Conservation (phyloP, 2,888 invertebrate genomes). For the Archaeoteleia sp. region DNA sequence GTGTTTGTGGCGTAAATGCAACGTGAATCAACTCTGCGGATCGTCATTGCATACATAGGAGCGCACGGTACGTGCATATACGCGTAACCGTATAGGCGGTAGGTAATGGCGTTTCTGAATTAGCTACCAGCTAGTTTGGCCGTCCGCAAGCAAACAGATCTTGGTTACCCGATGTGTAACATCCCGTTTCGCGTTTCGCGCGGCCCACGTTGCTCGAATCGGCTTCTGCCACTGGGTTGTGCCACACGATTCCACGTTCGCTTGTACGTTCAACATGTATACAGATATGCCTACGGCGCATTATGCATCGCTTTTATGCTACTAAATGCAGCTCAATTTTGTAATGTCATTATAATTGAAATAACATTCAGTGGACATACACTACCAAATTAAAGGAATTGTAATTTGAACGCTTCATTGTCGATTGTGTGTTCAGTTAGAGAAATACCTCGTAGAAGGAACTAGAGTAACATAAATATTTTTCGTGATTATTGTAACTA, state of each 20-base stretch:
- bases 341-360: no score
- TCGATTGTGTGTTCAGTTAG: no score
- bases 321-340: no score
- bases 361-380: no score
- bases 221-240: slow-evolving; percentile 26
- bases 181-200: slow-evolving; percentile 65
- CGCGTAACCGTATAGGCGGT: slow-evolving; percentile 47
- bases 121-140: slow-evolving; percentile 74
- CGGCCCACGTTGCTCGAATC: slow-evolving; percentile 54
- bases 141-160: slow-evolving; percentile 74
- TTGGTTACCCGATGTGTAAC: slow-evolving; percentile 74
- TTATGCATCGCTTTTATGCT: no score
- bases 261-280: slow-evolving; percentile 24
- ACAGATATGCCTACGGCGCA: no score
- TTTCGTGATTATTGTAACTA: no score
- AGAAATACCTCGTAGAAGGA: no score
- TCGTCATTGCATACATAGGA: slow-evolving; percentile 47
- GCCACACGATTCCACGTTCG: slow-evolving; percentile 33
- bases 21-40: slow-evolving; percentile 50
- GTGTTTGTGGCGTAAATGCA: slow-evolving; percentile 46
- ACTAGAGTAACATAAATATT: no score
- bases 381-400: no score
- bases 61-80: slow-evolving; percentile 39
- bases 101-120: slow-evolving; percentile 74
- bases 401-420: no score